A percentile compares a stretch with the other conserved stretches of the same genome.
phyloP scores from a whole-genome alignment of 2,113 vertebrate species.

The Mustelus asterias region DNA sequence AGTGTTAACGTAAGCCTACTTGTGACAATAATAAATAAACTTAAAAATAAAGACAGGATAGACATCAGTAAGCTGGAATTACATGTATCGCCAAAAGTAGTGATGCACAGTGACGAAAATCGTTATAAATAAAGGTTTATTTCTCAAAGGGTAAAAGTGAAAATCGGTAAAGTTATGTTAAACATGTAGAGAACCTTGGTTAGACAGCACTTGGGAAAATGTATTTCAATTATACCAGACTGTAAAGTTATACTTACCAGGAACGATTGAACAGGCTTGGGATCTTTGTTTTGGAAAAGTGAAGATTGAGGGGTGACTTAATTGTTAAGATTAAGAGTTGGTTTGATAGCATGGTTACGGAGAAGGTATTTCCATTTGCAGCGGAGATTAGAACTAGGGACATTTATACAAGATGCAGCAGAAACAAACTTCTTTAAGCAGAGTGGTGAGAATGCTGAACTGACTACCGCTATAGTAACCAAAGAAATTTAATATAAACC shows the following conservation, averaged over 20 bases:
- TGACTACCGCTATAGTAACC: neutral
- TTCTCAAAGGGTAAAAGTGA: neutral
- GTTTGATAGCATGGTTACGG: neutral
- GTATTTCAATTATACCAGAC: neutral
- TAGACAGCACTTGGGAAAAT: neutral
- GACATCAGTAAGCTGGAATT: neutral
- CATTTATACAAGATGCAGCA: neutral
- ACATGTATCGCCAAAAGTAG: neutral
- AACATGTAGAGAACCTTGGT: neutral
- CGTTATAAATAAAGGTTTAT: neutral
- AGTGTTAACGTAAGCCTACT: no score
- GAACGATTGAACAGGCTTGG: neutral
- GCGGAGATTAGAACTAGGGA: neutral
- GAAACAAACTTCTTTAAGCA: no score
- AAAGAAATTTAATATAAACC: neutral
- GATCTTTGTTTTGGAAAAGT: neutral
- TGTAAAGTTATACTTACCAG: neutral
- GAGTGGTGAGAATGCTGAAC: neutral
- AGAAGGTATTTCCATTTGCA: neutral
- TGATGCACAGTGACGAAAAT: neutral
- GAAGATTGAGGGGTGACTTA: neutral
- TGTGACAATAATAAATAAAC: no score
- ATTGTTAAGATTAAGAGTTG: no score
- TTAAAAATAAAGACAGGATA: no score
- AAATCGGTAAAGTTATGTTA: neutral